phyloP scores from a whole-genome alignment of 1,140 invertebrate genomes.

The Drosophila kikkawai region DNA sequence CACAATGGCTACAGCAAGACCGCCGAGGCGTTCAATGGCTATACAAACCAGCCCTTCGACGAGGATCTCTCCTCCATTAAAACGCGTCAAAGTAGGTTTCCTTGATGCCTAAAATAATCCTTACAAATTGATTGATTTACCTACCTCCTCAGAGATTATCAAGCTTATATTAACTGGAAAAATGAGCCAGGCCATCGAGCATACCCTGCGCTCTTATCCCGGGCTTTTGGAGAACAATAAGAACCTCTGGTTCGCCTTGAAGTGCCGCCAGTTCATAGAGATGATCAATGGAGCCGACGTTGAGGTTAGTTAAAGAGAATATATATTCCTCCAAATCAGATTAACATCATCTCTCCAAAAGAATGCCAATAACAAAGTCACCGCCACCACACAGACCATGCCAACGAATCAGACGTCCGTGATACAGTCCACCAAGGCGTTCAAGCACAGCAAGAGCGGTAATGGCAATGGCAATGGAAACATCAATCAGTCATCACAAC shows the following conservation, averaged over 20 bases:
- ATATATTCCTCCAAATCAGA: neutral
- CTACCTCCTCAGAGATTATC: slow-evolving; percentile 91
- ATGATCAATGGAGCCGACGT: slow-evolving; percentile 94
- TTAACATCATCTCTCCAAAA: slow-evolving; percentile 1
- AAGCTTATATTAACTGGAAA: slow-evolving; percentile 95
- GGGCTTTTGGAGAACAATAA: slow-evolving; percentile 95
- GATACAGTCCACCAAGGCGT: slow-evolving; percentile 90
- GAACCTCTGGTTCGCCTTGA: slow-evolving; percentile 96
- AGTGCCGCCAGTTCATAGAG: slow-evolving; percentile 99
- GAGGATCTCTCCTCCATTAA: slow-evolving; percentile 98
- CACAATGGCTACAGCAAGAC: slow-evolving; percentile 99
- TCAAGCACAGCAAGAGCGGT: slow-evolving; percentile 85
- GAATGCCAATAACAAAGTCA: slow-evolving; percentile 76
- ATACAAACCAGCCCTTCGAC: slow-evolving; percentile 95
- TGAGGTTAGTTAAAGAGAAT: slow-evolving; percentile 82
- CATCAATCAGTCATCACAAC: slow-evolving; percentile 53
- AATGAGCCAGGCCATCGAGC: slow-evolving; percentile 97
- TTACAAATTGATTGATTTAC: no score
- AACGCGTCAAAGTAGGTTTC: slow-evolving; percentile 96
- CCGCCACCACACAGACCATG: slow-evolving; percentile 79
- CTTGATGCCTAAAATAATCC: no score
- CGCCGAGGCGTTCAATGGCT: slow-evolving; percentile 97
- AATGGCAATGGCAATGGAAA: slow-evolving; percentile 30
- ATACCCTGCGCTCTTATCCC: slow-evolving; percentile 95
- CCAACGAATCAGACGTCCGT: slow-evolving; percentile 88